phyloP scores from a whole-genome alignment of 2,113 vertebrate species.

The Origma solitaria region DNA sequence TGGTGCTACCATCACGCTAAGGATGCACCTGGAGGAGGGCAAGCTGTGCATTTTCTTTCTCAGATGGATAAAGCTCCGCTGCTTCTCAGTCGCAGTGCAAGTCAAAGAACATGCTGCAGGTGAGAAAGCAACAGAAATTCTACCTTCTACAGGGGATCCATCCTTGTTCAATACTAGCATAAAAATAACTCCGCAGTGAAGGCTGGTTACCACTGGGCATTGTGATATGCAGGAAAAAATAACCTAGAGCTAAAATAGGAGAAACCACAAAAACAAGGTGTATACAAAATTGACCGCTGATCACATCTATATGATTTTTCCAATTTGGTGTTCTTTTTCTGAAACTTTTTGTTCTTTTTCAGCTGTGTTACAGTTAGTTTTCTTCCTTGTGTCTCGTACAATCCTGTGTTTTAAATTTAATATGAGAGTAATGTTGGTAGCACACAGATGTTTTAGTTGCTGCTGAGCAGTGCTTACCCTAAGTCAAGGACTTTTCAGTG shows the following conservation, averaged over 20 bases:
- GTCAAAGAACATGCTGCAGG: background rate
- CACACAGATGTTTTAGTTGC: background rate
- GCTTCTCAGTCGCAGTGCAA: background rate
- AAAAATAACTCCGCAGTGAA: background rate
- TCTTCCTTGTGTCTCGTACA: background rate
- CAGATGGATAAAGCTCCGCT: background rate
- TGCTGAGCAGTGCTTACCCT: background rate
- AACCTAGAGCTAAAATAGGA: background rate
- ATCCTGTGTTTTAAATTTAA: background rate
- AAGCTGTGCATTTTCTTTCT: background rate
- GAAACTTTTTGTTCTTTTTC: background rate
- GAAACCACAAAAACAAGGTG: background rate
- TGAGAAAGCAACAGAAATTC: background rate
- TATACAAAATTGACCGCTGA: background rate
- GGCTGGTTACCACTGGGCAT: background rate
- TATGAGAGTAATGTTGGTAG: background rate
- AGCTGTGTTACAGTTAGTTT: background rate
- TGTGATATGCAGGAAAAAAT: background rate
- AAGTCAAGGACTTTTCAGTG: background rate
- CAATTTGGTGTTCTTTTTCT: background rate
- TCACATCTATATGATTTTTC: background rate
- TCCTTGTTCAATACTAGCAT: background rate
- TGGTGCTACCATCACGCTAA: background rate
- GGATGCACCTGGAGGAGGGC: background rate
- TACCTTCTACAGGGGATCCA: background rate